Evolutionary conservation across 2,113 vertebrate genomes (phyloP), one percentile per base, ranked within the genome.

Genomic region (Megalops atlanticus): DNA sequence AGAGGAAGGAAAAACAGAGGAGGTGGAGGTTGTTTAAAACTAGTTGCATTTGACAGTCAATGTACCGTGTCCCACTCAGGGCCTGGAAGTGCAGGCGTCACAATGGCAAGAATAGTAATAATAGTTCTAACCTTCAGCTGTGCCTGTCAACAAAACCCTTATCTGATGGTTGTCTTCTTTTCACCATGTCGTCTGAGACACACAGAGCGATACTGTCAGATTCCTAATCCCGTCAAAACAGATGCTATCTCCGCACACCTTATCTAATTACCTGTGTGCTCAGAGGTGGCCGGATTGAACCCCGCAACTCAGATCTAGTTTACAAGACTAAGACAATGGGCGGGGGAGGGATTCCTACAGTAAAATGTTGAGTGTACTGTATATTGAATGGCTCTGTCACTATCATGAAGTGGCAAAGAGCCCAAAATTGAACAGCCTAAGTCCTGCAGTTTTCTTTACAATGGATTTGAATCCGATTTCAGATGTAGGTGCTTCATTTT

Each of bases 251-350:
- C 68, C 69, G 86, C 88, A 90, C 91, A 87, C 90, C 84, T 87
- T 84, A 88, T 89, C 90, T 92, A 92, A 93, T 92, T 92, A 92
- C 87, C 87, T 91, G 90, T 92, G 91, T 91, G 43, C 15, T 54
- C 79, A 39, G 70, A 54, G 69, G 45, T 74, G 70, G 69, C 45
- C 14, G n/a, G 4, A 8, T 16, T 58, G 79, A 47, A 10, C 43
- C 33, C n/a, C 4, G 21, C 35, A 21, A n/a, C 69, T 31, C 31
- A n/a, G 58, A 64, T 64, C 58, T 31, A 11, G n/a, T 11, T 64
- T n/a, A 24, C 58, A 64, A 24, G 52, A n/a, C n/a, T 27, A 2
- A 64, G 58, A 11, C n/a, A 10, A 10, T 7, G n/a, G 31, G 58
- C 3, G 24, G n/a, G 24, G n/a, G 24, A 10, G 24, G 24, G 10